A percentile compares a stretch with the other conserved stretches of the same genome.
These are phyloP conservation scores for Conomelus anceps DNA, from an alignment of 2,888 invertebrate species.

Conservation along the genomic window DNA sequence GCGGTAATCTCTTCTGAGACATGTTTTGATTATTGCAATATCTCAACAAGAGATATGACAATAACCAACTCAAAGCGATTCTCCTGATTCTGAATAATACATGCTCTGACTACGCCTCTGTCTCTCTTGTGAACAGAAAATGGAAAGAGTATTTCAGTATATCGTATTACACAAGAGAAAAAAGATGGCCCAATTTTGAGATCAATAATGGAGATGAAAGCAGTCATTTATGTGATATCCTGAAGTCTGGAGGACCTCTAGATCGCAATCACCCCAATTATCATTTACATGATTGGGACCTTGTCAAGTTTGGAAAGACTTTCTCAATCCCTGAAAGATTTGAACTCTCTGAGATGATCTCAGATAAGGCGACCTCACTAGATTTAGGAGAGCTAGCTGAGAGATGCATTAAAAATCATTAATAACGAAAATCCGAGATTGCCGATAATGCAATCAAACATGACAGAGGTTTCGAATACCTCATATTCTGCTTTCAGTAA, in stretches of 20 bases:
- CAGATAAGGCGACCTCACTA: constrained; percentile 1
- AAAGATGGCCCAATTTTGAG: background rate
- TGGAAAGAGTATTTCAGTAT: constrained; percentile 3
- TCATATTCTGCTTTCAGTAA: too few relatives aligned
- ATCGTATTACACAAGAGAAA: background rate
- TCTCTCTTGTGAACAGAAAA: background rate
- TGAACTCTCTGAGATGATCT: constrained; percentile 1
- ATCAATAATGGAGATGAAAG: background rate
- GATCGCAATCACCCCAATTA: background rate
- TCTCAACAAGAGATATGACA: too few relatives aligned
- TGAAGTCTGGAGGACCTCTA: background rate
- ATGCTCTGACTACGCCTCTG: background rate
- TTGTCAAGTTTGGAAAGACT: background rate
- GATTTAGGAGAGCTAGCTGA: background rate
- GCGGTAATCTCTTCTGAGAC: too few relatives aligned
- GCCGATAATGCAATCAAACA: too few relatives aligned
- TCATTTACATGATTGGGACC: background rate
- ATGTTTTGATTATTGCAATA: too few relatives aligned
- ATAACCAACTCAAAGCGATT: too few relatives aligned
- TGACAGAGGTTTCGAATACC: too few relatives aligned
- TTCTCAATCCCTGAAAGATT: constrained; percentile 1
- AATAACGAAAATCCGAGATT: too few relatives aligned
- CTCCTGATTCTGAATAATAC: too few relatives aligned
- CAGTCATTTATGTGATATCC: background rate
- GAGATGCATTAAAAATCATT: background rate